Conservation (phyloP, 2,888 invertebrate genomes). For the Gymnocheta viridis region DNA sequence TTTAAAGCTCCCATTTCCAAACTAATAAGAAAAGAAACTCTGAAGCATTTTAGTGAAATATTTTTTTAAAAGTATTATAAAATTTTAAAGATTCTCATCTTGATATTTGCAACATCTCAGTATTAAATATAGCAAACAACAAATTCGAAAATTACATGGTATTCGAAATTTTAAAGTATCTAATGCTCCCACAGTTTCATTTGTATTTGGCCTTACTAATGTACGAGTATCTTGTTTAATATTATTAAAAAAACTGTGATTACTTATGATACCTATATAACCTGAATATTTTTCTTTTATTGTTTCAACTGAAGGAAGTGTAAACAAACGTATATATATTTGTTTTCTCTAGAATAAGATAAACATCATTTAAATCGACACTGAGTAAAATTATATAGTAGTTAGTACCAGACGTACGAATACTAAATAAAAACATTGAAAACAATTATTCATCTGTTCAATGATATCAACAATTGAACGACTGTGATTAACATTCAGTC, state of each 20-base stretch:
- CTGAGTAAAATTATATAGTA: slow-evolving; percentile 14
- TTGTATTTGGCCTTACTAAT: too few species aligned
- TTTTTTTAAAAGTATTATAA: too few species aligned
- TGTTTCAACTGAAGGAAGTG: not conserved
- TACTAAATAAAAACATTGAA: slow-evolving; percentile 19
- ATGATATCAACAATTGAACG: slow-evolving; percentile 53
- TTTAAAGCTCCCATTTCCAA: too few species aligned
- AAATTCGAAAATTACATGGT: too few species aligned
- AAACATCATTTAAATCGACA: not conserved
- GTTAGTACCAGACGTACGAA: not conserved
- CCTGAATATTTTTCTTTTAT: not conserved
- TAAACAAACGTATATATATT: not conserved
- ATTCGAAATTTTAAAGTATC: too few species aligned
- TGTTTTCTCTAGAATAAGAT: not conserved
- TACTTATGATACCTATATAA: not conserved
- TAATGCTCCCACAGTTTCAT: too few species aligned
- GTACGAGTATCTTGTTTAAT: not conserved
- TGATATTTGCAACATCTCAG: too few species aligned
- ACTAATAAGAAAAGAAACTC: too few species aligned
- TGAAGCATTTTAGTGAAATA: too few species aligned
- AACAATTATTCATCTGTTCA: slow-evolving; percentile 55
- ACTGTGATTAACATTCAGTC: slow-evolving; percentile 47
- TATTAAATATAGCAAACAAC: too few species aligned
- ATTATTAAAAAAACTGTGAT: not conserved
- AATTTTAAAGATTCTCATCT: too few species aligned